Base-by-base conservation (phyloP, 2,888 invertebrate genomes). In the Atherix ibis region DNA sequence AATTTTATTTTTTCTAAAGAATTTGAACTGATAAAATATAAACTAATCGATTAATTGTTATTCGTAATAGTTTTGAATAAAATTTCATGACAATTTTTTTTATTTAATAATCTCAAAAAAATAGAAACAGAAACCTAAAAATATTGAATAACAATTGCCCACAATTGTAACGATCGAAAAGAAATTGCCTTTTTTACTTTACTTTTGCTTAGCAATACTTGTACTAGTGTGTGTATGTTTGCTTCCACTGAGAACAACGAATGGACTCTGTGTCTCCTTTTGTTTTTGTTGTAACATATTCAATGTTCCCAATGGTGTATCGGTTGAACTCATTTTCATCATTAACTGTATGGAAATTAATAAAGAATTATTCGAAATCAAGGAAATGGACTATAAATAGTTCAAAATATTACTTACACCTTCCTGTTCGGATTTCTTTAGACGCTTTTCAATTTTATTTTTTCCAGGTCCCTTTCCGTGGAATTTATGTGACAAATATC, bases 401-500 rank as follows among this genome's bases (percentile, higher is more conserved):
- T n/a, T n/a, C n/a, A n/a, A n/a, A n/a, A n/a, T n/a, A n/a, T n/a
- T n/a, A 62, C 67, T 60, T 51, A 83, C 81, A 64, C 83, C 82
- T 60, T 92, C 91, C 57, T 95, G 94, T 50, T 89, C 83, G 43
- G 76, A 70, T 63, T 97, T 94, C 64, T 92, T 91, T 63, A 88
- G 75, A 44, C 95, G 71, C 56, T 98, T 98, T 63, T 98, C 97
- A 48, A 80, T 76, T 65, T 98, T 98, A 66, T 92, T 95, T 63
- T 98, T 98, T 35, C 98, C 97, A 14, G 97, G 94, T 2, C 94
- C 94, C 66, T 98, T 97, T 34, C 98, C 98, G 65, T 98, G 98
- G 67, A 98, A 98, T 65, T 95, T 92, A 62, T 95, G 97, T 16
- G 91, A 92, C 35, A 97, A 68, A 66, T 91, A 88, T 44, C 87